Evolutionary conservation across 2,113 vertebrate genomes (phyloP).

Genomic region (Equus przewalskii): DNA sequence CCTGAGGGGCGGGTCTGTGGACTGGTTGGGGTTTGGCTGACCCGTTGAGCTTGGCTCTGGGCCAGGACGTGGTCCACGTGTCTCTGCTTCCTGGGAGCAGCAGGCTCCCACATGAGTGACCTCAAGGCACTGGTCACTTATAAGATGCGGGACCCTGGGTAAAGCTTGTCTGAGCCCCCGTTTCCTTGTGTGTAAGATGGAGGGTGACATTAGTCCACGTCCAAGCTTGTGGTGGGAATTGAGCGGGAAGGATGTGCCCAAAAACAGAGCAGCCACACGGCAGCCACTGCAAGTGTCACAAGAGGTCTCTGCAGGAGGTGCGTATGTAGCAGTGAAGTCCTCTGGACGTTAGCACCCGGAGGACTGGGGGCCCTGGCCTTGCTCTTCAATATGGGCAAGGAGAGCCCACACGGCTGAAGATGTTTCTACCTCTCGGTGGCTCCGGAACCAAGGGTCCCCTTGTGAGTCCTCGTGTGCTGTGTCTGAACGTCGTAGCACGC

Average conservation of each 20-base stretch:
- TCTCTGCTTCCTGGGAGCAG: neutral
- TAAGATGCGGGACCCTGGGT: neutral
- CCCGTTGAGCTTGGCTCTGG: neutral
- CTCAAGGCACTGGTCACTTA: neutral
- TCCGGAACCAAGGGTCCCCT: neutral
- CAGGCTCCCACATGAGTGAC: fast-evolving
- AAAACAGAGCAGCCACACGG: too few species aligned
- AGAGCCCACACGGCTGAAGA: neutral
- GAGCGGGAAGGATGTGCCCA: fast-evolving
- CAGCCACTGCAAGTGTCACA: fast-evolving
- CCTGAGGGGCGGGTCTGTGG: neutral
- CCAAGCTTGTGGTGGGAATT: neutral
- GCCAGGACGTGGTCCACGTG: too few species aligned
- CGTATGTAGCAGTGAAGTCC: neutral
- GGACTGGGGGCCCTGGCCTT: too few species aligned
- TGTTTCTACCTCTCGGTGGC: too few species aligned
- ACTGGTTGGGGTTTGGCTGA: neutral
- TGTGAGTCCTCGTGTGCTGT: too few species aligned
- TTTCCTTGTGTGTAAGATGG: neutral
- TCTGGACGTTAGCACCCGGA: neutral
- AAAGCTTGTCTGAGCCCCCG: neutral
- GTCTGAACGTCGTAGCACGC: neutral
- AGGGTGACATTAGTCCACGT: too few species aligned
- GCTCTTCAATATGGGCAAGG: neutral
- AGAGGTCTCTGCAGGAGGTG: neutral